Base-by-base conservation (phyloP, 2,797 vertebrate genomes). In the Pseudocheirus occidentalis region DNA sequence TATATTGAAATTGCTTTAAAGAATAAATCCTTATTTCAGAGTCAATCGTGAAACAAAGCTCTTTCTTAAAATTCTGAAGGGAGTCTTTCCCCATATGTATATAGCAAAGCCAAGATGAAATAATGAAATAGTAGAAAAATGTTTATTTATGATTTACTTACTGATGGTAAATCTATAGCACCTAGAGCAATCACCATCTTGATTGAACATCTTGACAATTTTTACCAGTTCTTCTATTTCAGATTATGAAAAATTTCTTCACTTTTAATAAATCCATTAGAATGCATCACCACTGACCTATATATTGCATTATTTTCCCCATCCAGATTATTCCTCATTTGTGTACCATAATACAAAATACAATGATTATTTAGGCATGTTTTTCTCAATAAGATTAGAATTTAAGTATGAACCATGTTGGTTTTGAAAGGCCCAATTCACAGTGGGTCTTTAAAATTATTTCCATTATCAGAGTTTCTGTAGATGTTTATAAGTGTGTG, bases 21-120 rank as follows among this genome's bases (percentile, higher is more conserved):
- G 54, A 59, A 59, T 91, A 96, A 93, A 95, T 96, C 59, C 34
- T 40, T 53, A 95, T 90, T 95, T 97, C 62, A 97, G 46, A 40
- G 56, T 89, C 21, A 13, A 58, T 95, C 34, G 87, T 95, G 96
- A 96, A 95, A 93, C 90, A 95, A 96, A 96, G 27, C 57, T 46
- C 28, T 27, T 92, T 87, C 90, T 93, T 90, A 93, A 12, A 53
- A 96, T 95, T 96, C 96, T 34, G 7, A 89, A 46, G 50, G 57
- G 90, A 92, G 27, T 92, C 28, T 92, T 95, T 40, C 91, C 2
- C n/a, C 94, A 56, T 96, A 92, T 96, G 92, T 96, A 92, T 50
- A 46, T 54, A 95, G 46, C 31, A 94, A 92, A 95, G 55, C 87
- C 95, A 94, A 12, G 93, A 93, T 73, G 28, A 7, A 93, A 90